Evolutionary conservation across 2,113 vertebrate genomes (phyloP), one percentile per base, ranked within the genome.

Genomic region (Echinops telfairi): DNA sequence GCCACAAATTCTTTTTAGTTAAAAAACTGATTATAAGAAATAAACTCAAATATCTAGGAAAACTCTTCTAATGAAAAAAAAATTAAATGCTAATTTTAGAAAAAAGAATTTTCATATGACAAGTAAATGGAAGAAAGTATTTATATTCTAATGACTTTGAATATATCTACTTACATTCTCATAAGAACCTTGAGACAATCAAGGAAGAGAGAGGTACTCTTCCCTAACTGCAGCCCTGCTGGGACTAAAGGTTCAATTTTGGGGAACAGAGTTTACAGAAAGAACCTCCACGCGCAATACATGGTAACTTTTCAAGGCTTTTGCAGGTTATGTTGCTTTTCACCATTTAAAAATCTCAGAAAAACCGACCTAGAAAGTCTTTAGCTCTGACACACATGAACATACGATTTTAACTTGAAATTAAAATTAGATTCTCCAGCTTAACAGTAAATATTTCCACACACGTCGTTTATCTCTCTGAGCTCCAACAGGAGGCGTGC

Each of bases 401-500:
- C 6, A 57, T 33, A 90, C 1, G 53, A 43, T 82, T 80, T 89
- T 83, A 84, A 85, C 58, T 64, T 91, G 89, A 86, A 66, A 85
- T 79, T 86, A 93, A 91, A 93, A 77, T 86, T 60, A 91, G 62
- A 71, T 38, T 79, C 23, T 83, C 12, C 17, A 92, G 29, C 58
- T 94, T 88, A 93, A 88, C 40, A 86, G 31, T 38, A 75, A 85
- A n/a, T 89, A 83, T 87, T 91, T 71, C 58, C 62, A 86, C 60
- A 81, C 3, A n/a, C 40, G 66, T 89, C 88, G 17, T 75, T 83
- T 86, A 76, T 40, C 43, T 83, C 33, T 96, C 43, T 58, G 76
- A 88, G n/a, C 93, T 89, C 75, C 73, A 36, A 83, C n/a, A 90
- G 25, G 84, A 90, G 75, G 93, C 86, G 91, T 23, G 40, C 57